A percentile compares a stretch with the other conserved stretches of the same genome.
Evolutionary conservation across 2,113 vertebrate species (phyloP).

Genomic region (Hyperopisus bebe): DNA sequence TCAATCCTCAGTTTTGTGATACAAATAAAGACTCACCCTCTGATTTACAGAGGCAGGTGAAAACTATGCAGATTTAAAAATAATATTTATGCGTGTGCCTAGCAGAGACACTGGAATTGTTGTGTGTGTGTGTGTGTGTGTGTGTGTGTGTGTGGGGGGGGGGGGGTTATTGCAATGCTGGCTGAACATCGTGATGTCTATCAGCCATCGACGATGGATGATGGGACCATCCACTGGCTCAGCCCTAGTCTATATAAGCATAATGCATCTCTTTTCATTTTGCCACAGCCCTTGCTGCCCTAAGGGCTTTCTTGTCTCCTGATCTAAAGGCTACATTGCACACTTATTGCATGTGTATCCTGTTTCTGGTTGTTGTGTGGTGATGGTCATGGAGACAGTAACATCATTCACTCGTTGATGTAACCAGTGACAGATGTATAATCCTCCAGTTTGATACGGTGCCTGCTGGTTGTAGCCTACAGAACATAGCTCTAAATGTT

Average conservation of each 20-base stretch:
- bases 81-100: background rate
- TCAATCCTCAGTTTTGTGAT: too few species aligned
- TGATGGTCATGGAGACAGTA: background rate
- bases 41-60: too few species aligned
- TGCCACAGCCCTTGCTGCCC: background rate
- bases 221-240: background rate
- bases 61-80: too few species aligned
- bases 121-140: too few species aligned
- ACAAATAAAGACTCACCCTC: too few species aligned
- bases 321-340: background rate
- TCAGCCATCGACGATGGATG: background rate
- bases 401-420: background rate
- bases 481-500: background rate
- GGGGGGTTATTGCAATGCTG: background rate
- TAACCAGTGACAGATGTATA: background rate
- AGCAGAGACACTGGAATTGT: background rate
- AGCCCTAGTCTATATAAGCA: background rate
- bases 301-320: background rate
- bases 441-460: background rate
- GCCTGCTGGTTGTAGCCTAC: background rate
- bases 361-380: background rate
- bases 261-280: background rate
- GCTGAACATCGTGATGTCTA: background rate
- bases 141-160: too few species aligned
- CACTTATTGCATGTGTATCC: background rate